Base-by-base conservation (phyloP, 53 echinoderm and acorn worm species). In the Apostichopus leukothele region DNA sequence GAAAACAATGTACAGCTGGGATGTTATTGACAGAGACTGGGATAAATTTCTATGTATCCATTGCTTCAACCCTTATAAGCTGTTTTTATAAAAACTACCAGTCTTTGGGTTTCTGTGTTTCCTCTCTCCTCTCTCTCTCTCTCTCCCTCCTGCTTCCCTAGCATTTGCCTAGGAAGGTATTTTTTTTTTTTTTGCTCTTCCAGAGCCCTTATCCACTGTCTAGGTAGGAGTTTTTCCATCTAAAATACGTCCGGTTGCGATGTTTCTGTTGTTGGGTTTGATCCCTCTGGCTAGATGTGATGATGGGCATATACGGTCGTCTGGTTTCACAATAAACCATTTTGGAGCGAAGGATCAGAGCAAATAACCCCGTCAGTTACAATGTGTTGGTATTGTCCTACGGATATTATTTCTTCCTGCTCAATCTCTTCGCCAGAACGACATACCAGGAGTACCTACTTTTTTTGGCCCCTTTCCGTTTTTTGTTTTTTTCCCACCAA, bases 1-100 rank as follows among this genome's bases (percentile, higher is more conserved):
- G 54, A 81, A 81, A 81, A 81, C 81, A 81, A 59, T 81, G 55
- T 20, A 51, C 81, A 81, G 81, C 81, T 81, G 81, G 81, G 22
- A 81, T 81, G 81, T 59, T 81, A 81, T 81, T 81, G 81, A 81
- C 81, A 81, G 81, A 81, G 81, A 16, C 22, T 54, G 1, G 4
- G 81, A 55, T 54, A 54, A 81, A 71, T n/a, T 54, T 81, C 81
- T 59, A 81, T 81, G 55, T 81, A 81, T 57, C 79, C 55, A 81
- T 81, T 10, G 1, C 16, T 51, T 21, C 39, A 54, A 57, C 54
- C 54, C 81, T 55, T 81, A 55, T 55, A 59, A 81, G 81, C 81
- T 81, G 59, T 81, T 81, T 81, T 81, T 23, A 81, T 57, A 54
- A 81, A 79, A 79, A 14, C 5, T 13, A 5, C 68, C 11, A 67